Percentiles rank a stretch among this genome's conserved stretches.
These are phyloP conservation scores for Neoseiulus cucumeris DNA, from an alignment of 1,140 invertebrate species.

Conservation along the genomic window DNA sequence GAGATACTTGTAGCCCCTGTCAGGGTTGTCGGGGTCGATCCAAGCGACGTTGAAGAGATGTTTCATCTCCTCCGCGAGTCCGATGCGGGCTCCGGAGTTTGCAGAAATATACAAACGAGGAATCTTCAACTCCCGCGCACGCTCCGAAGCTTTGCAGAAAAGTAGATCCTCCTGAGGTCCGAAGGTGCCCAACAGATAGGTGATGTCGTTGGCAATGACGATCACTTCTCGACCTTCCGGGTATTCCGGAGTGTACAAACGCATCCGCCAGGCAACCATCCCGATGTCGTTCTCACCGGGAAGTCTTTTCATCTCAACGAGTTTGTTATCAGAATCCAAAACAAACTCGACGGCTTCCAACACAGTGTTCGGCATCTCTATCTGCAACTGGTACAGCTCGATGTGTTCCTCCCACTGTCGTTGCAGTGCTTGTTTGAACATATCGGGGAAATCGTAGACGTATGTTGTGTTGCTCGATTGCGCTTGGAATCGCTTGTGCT, in stretches of 20 bases:
- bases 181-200: slow-evolving; percentile 82
- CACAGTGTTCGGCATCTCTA: slow-evolving; percentile 46
- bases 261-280: slow-evolving; percentile 93
- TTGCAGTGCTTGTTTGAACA: slow-evolving; percentile 69
- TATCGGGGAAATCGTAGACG: slow-evolving; percentile 89
- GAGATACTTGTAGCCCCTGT: slow-evolving; percentile 75
- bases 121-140: slow-evolving; percentile 57
- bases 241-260: slow-evolving; percentile 80
- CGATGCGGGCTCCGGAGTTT: slow-evolving; percentile 92
- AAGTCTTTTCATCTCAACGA: slow-evolving; percentile 69
- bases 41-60: slow-evolving; percentile 59
- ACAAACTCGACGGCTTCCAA: slow-evolving; percentile 63
- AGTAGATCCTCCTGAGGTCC: slow-evolving; percentile 80
- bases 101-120: slow-evolving; percentile 86
- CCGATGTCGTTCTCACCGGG: slow-evolving; percentile 90
- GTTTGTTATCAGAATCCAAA: slow-evolving; percentile 39
- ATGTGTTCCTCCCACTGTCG: slow-evolving; percentile 57
- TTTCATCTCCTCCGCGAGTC: slow-evolving; percentile 88
- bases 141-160: slow-evolving; percentile 70
- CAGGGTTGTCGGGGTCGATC: slow-evolving; percentile 17
- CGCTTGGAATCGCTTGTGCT: slow-evolving; percentile 90
- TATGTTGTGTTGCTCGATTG: slow-evolving; percentile 91
- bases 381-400: slow-evolving; percentile 38
- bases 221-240: slow-evolving; percentile 76
- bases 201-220: slow-evolving; percentile 92